Conservation (phyloP, 2,888 invertebrate genomes). For the Pseudoips prasinana region DNA sequence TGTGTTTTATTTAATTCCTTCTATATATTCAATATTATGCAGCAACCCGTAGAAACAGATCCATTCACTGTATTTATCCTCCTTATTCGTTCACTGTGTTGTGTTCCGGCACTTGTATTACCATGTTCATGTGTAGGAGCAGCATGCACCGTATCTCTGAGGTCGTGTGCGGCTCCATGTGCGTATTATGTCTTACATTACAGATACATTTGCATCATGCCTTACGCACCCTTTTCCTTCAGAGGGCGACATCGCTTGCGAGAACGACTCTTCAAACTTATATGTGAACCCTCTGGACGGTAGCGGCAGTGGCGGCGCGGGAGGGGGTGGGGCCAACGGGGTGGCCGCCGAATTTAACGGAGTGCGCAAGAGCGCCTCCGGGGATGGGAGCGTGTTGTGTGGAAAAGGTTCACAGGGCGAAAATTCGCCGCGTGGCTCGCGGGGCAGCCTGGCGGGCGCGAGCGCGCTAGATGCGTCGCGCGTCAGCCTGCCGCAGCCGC, state of each 20-base stretch:
- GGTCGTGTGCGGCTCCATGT: conserved; percentile 68
- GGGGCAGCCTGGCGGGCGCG: conserved; percentile 58
- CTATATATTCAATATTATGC: no score
- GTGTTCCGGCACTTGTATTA: neutral
- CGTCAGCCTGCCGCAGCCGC: conserved; percentile 65
- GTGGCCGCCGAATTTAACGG: conserved; percentile 72
- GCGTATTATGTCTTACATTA: conserved; percentile 84
- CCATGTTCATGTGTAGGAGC: conserved; percentile 9
- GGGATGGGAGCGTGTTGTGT: conserved; percentile 87
- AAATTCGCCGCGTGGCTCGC: conserved; percentile 72
- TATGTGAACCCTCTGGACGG: conserved; percentile 94
- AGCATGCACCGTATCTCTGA: conserved; percentile 38
- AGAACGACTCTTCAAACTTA: conserved; percentile 89
- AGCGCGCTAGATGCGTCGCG: conserved; percentile 65
- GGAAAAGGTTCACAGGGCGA: conserved; percentile 79
- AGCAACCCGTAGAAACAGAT: no score
- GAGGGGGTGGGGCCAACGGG: conserved; percentile 54
- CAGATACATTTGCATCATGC: conserved; percentile 98
- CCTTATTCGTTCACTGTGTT: conserved; percentile 19
- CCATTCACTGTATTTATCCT: no score
- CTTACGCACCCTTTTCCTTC: conserved; percentile 97
- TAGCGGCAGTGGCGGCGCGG: conserved; percentile 71
- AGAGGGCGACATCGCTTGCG: conserved; percentile 88
- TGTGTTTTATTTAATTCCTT: no score
- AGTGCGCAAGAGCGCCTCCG: conserved; percentile 91